Evolutionary conservation across 2,113 vertebrate genomes (phyloP), one percentile per base, ranked within the genome.

Genomic region (Astatoreochromis straeleni): DNA sequence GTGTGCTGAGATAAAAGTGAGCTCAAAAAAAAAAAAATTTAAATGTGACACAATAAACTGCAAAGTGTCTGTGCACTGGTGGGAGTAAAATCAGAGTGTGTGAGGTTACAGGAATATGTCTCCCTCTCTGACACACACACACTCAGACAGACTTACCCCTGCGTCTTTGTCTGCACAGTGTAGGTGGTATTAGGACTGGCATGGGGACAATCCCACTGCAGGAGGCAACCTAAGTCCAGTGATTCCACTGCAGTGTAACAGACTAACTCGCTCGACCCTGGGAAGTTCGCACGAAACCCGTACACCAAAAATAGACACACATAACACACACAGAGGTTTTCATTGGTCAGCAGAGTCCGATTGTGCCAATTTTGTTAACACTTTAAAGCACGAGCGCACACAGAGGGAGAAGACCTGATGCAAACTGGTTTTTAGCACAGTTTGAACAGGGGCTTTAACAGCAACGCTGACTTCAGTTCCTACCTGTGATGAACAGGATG

Each of bases 181-280:
- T 93, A 96, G 88, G 93, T 95, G 49, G 93, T 91, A 70, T 94
- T 93, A 87, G 91, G 83, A 49, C 78, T 88, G 88, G 91, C 91
- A 33, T 68, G 75, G 53, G 93, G 91, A 91, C 96, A 96, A 89
- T 90, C 87, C 96, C 96, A 96, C 89, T 83, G 89, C 92, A 97
- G 89, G 88, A 94, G 87, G 89, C 95, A 96, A 80, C 92, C 84
- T 86, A 97, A 95, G 82, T 97, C 91, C 89, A 93, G 87, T 8
- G 91, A 93, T 54, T 91, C 90, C 89, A 97, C 84, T 2, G 83
- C 82, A 6, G 91, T 89, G 80, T 88, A 86, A 82, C 96, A 96
- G 70, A 88, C 88, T 85, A 88, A 88, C 55, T 91, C 87, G n/a
- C 82, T 63, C 31, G 90, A 93, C 85, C 94, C 96, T 96, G 90